A percentile compares a stretch with the other conserved stretches of the same genome.
Evolutionary conservation across 2,888 invertebrate species (phyloP).

Genomic region (Dusona sp.): DNA sequence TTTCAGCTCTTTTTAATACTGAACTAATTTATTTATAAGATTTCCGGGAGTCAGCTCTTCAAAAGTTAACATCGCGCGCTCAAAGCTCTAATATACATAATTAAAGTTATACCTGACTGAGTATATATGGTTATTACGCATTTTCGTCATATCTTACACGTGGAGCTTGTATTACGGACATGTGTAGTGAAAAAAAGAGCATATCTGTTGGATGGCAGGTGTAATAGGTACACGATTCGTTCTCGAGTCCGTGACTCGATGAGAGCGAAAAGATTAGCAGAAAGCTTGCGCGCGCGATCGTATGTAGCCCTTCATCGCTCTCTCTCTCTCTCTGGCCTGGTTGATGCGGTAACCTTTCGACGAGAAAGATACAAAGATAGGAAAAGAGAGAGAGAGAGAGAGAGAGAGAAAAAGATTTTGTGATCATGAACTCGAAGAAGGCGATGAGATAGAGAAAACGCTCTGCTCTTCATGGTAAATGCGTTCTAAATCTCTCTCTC

Average conservation of each 20-base stretch:
- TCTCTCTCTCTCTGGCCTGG: conserved; percentile 29
- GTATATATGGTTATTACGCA: conserved; percentile 5
- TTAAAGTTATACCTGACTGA: neutral
- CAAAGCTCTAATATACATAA: too few relatives aligned
- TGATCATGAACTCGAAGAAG: conserved; percentile 7
- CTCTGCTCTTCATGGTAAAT: conserved; percentile 23
- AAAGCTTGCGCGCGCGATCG: conserved; percentile 53
- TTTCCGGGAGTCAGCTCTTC: too few relatives aligned
- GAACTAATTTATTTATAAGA: too few relatives aligned
- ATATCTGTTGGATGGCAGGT: conserved; percentile 64
- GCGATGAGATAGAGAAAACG: conserved; percentile 17
- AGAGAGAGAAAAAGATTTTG: neutral
- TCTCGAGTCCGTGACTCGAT: conserved; percentile 67
- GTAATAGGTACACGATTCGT: conserved; percentile 68
- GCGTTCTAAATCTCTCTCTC: neutral
- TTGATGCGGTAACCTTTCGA: conserved; percentile 61
- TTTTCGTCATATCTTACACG: conserved; percentile 10
- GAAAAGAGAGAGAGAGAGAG: conserved; percentile 25
- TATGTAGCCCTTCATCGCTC: conserved; percentile 44
- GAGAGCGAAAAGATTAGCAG: conserved; percentile 68
- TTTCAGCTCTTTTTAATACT: neutral
- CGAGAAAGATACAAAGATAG: neutral
- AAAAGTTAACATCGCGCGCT: too few relatives aligned
- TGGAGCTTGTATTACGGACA: neutral
- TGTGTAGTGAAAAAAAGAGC: conserved; percentile 20